Conservation (phyloP, 1,140 invertebrate genomes). For the Tetranychus urticae region DNA sequence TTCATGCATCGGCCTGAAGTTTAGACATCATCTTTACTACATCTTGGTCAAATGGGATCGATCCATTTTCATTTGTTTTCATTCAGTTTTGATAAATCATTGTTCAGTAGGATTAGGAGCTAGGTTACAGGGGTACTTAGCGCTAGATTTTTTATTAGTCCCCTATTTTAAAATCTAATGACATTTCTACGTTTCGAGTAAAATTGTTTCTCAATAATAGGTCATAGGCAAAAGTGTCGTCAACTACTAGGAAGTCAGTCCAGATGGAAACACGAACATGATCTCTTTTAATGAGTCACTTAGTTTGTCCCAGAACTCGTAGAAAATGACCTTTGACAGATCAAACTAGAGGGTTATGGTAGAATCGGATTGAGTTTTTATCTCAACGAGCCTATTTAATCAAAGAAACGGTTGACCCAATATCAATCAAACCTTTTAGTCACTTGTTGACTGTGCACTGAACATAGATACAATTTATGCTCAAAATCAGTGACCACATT, state of each 20-base stretch:
- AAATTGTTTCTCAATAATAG: not conserved
- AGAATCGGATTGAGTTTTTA: not conserved
- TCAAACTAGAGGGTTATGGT: not conserved
- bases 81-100: no score
- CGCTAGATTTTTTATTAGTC: no score
- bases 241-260: not conserved
- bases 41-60: no score
- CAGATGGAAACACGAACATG: not conserved
- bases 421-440: not conserved
- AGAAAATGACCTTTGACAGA: not conserved
- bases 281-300: not conserved
- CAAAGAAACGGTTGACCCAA: not conserved
- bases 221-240: not conserved
- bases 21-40: no score
- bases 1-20: no score
- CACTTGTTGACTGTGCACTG: not conserved
- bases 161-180: not conserved
- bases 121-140: no score
- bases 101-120: no score
- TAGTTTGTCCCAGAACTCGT: not conserved
- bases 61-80: no score
- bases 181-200: not conserved
- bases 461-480: not conserved
- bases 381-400: not conserved
- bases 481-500: no score